A percentile compares a stretch with the other conserved stretches of the same genome.
These are phyloP conservation scores for Grapholita molesta DNA, from an alignment of 1,140 invertebrate genomes.

Conservation along the genomic window DNA sequence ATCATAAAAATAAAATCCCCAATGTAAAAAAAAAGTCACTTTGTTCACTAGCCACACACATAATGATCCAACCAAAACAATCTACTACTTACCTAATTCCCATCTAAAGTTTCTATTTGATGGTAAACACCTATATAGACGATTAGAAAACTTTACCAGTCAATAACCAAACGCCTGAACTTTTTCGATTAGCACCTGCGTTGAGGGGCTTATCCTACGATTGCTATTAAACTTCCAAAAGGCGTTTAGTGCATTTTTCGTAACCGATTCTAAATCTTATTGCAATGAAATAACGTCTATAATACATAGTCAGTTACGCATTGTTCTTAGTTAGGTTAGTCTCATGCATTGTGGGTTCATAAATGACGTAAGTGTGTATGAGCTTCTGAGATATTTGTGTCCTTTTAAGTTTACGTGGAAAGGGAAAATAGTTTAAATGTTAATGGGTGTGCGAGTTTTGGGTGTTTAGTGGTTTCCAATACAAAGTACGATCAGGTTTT, in stretches of 20 bases:
- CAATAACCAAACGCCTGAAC: slow-evolving; percentile 1
- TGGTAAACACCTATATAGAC: background rate
- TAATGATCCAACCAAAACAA: background rate
- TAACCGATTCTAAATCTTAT: background rate
- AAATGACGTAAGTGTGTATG: background rate
- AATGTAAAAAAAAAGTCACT: no score
- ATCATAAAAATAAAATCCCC: no score
- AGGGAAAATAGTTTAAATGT: background rate
- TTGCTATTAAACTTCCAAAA: background rate
- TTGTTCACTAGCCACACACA: no score
- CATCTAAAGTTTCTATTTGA: background rate
- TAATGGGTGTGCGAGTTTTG: background rate
- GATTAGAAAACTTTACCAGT: slow-evolving; percentile 9
- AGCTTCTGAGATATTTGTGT: background rate
- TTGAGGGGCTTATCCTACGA: background rate
- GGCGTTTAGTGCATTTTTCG: background rate
- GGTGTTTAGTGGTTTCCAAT: background rate
- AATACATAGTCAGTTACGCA: no score
- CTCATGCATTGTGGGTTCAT: no score
- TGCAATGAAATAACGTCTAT: no score
- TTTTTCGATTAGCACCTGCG: slow-evolving; percentile 15
- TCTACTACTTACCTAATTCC: background rate
- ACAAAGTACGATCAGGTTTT: background rate
- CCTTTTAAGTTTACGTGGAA: background rate
- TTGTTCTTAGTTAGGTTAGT: no score